Base-by-base conservation (phyloP, 2,888 invertebrate species). In the Nymphalis urticae region DNA sequence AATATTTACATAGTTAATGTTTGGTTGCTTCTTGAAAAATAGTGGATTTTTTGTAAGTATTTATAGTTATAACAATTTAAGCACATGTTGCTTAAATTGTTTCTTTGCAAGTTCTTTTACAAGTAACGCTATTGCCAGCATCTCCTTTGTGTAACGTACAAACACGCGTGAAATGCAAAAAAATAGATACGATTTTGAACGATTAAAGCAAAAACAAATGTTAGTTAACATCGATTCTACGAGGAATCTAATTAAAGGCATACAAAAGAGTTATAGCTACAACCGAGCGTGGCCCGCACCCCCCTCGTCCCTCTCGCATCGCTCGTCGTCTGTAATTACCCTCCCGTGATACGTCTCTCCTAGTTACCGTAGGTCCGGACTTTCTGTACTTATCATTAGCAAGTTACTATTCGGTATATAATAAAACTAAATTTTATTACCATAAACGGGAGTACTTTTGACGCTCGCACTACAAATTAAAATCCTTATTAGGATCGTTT, bases 291-390 rank as follows among this genome's bases (percentile, higher is more conserved):
- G 67, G 32, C 21, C 64, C 50, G 42, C 54, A 65, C 65, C 51
- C 62, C 61, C 61, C 62, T 54, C 21, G 62, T 48, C 70, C 66
- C 59, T 61, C 59, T 51, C 60, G 59, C 56, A 13, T 64, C 54
- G 50, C 68, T 66, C 61, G 66, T 47, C 68, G 74, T 51, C 71
- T 72, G 79, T 85, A 86, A 87, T 87, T 85, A 87, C 80, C 78
- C 77, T 76, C 79, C 71, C 69, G 82, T 80, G 85, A 85, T 85
- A 86, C 84, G 85, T 82, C 76, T 75, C 82, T 77, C 79, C 79
- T 79, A 78, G 85, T 86, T 86, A 83, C 80, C 81, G 84, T 85
- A 87, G 87, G 87, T 87, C 86, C 80, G 80, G 83, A 68, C 68
- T 51, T 60, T 21, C 50, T 21, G n/a, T 58, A 27, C 60, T 68